phyloP scores from a whole-genome alignment of 2,888 invertebrate species.

The Phania funesta region DNA sequence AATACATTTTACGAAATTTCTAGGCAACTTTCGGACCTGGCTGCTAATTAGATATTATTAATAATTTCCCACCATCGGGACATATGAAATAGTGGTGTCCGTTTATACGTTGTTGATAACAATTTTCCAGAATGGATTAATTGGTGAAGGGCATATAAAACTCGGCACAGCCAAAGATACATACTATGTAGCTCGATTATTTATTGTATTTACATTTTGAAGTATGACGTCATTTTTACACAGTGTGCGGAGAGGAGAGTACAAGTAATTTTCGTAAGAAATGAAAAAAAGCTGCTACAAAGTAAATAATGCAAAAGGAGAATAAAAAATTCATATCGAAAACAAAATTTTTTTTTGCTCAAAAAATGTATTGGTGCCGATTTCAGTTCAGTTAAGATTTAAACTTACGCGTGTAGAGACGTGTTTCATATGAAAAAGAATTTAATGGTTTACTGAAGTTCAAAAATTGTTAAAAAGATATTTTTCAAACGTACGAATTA shows the following conservation, averaged over 20 bases:
- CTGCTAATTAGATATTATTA: no score
- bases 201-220: background rate
- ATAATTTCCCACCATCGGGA: no score
- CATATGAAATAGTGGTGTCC: no score
- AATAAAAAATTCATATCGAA: slow-evolving; percentile 51
- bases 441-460: slow-evolving; percentile 34
- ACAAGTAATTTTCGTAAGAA: slow-evolving; percentile 32
- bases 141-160: no score
- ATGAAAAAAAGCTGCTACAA: background rate
- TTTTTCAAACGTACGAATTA: slow-evolving; percentile 46
- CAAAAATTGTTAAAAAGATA: slow-evolving; percentile 22
- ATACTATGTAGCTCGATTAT: no score
- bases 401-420: slow-evolving; percentile 75
- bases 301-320: slow-evolving; percentile 12
- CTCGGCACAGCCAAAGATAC: no score
- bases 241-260: background rate
- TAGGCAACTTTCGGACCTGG: no score
- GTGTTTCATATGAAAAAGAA: slow-evolving; percentile 50
- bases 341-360: slow-evolving; percentile 50
- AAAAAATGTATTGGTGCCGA: slow-evolving; percentile 67
- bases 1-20: no score
- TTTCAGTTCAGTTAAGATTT: slow-evolving; percentile 75
- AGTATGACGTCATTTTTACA: slow-evolving; percentile 57
- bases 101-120: no score
- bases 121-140: no score